These are phyloP conservation scores for Menidia menidia DNA, from an alignment of 2,797 vertebrate species.

Conservation along the genomic window DNA sequence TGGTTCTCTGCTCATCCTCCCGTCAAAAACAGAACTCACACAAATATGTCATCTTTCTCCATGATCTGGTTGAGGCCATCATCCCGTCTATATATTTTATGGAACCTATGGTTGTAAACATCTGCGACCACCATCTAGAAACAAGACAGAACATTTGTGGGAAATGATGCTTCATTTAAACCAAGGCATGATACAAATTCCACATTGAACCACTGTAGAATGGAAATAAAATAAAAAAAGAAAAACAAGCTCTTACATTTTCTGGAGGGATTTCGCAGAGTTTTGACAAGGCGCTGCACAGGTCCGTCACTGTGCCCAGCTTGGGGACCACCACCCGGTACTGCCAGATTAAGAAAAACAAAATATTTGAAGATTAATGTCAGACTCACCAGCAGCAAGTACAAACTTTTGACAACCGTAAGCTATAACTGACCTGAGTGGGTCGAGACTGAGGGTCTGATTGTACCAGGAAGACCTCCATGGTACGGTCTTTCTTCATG, in stretches of 20 bases:
- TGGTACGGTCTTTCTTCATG: slow-evolving; percentile 92
- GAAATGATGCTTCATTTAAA: not conserved
- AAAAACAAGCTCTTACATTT: slow-evolving; percentile 83
- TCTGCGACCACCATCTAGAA: slow-evolving; percentile 96
- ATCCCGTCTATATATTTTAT: slow-evolving; percentile 95
- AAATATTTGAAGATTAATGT: not conserved
- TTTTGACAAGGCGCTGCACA: slow-evolving; percentile 91
- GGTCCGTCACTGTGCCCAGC: slow-evolving; percentile 90
- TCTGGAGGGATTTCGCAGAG: slow-evolving; percentile 90
- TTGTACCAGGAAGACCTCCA: slow-evolving; percentile 92
- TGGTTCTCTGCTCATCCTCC: not conserved
- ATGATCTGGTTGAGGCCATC: slow-evolving; percentile 95
- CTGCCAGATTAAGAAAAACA: slow-evolving; percentile 70
- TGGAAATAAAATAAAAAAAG: not conserved
- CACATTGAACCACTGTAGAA: not conserved
- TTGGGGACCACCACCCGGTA: slow-evolving; percentile 92
- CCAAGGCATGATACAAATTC: not conserved
- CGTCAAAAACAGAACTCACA: slow-evolving; percentile 81
- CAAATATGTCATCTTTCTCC: slow-evolving; percentile 97
- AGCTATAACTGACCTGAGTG: slow-evolving; percentile 84
- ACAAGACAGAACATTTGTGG: slow-evolving; percentile 8
- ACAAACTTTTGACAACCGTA: not conserved
- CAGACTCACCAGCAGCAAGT: not conserved
- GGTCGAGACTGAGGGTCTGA: slow-evolving; percentile 90
- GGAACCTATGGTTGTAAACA: slow-evolving; percentile 97